A percentile compares a stretch with the other conserved stretches of the same genome.
These are phyloP conservation scores for Mormyrus lacerda DNA, from an alignment of 2,113 vertebrate species.

Conservation along the genomic window DNA sequence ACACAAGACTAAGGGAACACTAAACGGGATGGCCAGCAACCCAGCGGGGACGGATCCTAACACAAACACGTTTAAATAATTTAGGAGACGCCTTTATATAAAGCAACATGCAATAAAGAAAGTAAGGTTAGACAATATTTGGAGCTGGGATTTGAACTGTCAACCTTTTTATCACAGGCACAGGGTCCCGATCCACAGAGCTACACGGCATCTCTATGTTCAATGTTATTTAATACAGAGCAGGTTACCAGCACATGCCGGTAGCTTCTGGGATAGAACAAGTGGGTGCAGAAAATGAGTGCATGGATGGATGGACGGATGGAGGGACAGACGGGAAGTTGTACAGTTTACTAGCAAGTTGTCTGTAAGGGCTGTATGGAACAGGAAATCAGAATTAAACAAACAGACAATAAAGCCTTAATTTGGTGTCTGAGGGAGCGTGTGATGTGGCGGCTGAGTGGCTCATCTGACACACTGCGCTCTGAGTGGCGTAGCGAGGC, in stretches of 20 bases:
- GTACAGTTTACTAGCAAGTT: neutral
- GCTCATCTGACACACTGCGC: neutral
- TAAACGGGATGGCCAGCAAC: neutral
- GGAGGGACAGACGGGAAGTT: neutral
- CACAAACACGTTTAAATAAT: neutral
- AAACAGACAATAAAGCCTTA: neutral
- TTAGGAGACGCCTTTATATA: neutral
- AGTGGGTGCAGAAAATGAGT: neutral
- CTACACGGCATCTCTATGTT: neutral
- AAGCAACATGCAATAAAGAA: neutral
- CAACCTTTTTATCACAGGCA: neutral
- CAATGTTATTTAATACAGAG: neutral
- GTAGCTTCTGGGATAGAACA: neutral
- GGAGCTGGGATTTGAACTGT: neutral
- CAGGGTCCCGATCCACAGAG: neutral
- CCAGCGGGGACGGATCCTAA: neutral
- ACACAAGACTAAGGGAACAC: neutral
- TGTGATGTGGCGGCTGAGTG: neutral
- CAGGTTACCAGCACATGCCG: neutral
- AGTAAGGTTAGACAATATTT: neutral
- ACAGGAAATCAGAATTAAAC: neutral
- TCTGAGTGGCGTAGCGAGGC: neutral
- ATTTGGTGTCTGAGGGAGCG: neutral
- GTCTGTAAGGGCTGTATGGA: neutral
- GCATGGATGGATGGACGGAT: neutral